A percentile compares a stretch with the other conserved stretches of the same genome.
phyloP scores from a whole-genome alignment of 2,113 vertebrate genomes.

The Pontoporia blainvillei region DNA sequence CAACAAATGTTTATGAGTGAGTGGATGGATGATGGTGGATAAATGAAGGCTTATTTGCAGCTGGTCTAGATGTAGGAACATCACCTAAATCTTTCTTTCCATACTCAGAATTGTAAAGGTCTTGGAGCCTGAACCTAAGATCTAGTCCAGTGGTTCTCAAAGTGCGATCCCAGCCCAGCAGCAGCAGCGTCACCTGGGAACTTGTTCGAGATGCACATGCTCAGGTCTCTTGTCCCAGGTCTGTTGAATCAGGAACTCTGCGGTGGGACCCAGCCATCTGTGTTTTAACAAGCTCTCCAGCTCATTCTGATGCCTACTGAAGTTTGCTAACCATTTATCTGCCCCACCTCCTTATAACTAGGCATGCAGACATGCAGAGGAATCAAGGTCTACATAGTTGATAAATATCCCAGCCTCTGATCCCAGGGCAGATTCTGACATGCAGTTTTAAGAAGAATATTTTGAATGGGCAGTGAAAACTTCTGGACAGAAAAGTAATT shows the following conservation, averaged over 20 bases:
- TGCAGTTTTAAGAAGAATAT: background rate
- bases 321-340: background rate
- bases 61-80: background rate
- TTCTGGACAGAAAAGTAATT: background rate
- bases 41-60: background rate
- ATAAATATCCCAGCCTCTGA: background rate
- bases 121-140: background rate
- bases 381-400: background rate
- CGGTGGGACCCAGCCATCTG: background rate
- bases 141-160: background rate
- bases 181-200: background rate
- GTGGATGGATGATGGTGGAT: background rate
- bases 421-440: background rate
- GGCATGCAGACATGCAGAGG: background rate
- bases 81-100: background rate
- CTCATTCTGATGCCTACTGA: background rate
- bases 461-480: background rate
- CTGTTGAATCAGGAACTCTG: background rate
- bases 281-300: background rate
- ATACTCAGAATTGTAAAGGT: background rate
- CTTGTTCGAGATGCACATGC: background rate
- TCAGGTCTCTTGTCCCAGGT: background rate
- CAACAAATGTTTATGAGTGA: background rate
- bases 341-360: background rate
- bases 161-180: background rate